phyloP scores from a whole-genome alignment of 2,888 invertebrate genomes.

The Cistogaster globosa region DNA sequence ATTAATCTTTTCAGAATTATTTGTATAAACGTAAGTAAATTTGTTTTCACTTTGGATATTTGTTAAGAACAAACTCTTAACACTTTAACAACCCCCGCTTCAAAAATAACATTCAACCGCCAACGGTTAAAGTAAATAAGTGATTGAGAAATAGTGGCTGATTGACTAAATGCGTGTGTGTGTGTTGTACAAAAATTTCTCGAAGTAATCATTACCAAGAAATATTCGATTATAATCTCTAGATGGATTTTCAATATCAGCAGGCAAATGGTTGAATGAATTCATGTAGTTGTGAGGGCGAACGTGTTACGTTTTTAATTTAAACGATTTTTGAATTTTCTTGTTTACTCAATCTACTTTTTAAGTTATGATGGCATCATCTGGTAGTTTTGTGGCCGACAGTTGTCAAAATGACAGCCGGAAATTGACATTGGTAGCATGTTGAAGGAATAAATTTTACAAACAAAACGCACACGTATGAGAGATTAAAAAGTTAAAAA shows the following conservation, averaged over 20 bases:
- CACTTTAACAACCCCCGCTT: constrained; percentile 53
- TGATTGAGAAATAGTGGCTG: background rate
- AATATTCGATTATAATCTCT: constrained; percentile 68
- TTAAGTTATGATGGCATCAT: constrained; percentile 51
- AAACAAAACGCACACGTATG: background rate
- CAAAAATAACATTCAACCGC: background rate
- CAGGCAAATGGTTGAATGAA: background rate
- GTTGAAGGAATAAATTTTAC: constrained; percentile 30
- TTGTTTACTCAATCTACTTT: constrained; percentile 1
- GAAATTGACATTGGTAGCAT: constrained; percentile 76
- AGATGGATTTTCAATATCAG: constrained; percentile 47
- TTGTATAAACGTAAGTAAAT: constrained; percentile 9
- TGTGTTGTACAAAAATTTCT: constrained; percentile 20
- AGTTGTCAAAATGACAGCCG: constrained; percentile 76
- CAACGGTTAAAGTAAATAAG: background rate
- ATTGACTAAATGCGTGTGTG: constrained; percentile 26
- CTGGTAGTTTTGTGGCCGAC: constrained; percentile 70
- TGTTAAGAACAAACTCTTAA: constrained; percentile 66
- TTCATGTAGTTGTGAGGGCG: background rate
- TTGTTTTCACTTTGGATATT: constrained; percentile 51
- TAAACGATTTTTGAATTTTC: constrained; percentile 63
- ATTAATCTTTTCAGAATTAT: constrained; percentile 33
- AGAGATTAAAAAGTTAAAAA: constrained; percentile 15
- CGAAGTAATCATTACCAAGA: constrained; percentile 55
- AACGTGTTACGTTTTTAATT: constrained; percentile 71